Conservation (phyloP, 2,113 vertebrate species). For the Zosterops hypoxanthus region DNA sequence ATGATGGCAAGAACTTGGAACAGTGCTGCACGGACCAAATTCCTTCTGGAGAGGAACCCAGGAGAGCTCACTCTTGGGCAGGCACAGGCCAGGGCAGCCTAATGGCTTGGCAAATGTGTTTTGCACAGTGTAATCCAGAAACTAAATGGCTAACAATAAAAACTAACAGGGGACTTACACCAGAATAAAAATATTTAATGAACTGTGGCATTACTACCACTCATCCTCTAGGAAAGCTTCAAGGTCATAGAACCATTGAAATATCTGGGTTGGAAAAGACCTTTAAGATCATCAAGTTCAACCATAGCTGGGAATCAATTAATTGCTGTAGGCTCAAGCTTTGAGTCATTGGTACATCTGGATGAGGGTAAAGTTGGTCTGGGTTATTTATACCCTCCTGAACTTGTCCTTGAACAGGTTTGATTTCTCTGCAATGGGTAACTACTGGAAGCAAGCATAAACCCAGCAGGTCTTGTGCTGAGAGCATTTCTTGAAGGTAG, state of each 20-base stretch:
- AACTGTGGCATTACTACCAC: not conserved
- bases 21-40: not conserved
- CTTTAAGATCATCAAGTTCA: not conserved
- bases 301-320: too few species aligned
- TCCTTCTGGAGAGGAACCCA: not conserved
- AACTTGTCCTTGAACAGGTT: not conserved
- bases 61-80: not conserved
- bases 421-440: not conserved
- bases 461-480: not conserved
- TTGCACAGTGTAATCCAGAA: not conserved
- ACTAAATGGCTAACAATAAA: not conserved
- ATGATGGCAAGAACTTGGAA: not conserved
- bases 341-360: not conserved
- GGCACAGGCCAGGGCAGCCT: not conserved
- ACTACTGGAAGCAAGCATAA: not conserved
- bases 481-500: not conserved
- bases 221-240: not conserved
- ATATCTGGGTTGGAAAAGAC: not conserved
- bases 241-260: not conserved
- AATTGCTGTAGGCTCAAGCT: not conserved
- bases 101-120: not conserved
- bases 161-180: not conserved
- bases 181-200: not conserved
- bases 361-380: not conserved
- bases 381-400: not conserved